These are phyloP conservation scores for Azemiops feae DNA, from an alignment of 2,113 vertebrate genomes.

Conservation along the genomic window DNA sequence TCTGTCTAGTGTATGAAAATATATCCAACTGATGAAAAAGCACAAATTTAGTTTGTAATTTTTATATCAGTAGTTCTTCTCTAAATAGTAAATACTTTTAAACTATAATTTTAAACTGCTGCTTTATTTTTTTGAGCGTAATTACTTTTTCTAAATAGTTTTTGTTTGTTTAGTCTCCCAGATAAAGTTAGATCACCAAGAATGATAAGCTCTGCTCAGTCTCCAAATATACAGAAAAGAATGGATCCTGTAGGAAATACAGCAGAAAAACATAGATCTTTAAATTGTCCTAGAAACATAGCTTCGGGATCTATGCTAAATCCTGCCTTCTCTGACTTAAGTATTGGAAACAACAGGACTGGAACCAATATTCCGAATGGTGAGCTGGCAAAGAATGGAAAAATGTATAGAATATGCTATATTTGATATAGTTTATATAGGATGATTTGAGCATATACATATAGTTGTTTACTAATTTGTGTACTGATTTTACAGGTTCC, in stretches of 20 bases:
- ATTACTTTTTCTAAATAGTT: neutral
- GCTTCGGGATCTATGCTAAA: constrained; percentile 50
- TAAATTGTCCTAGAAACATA: constrained; percentile 47
- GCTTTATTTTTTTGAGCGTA: neutral
- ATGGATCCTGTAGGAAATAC: constrained; percentile 56
- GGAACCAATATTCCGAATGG: constrained; percentile 48
- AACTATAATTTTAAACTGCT: neutral
- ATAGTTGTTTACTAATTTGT: neutral
- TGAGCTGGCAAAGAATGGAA: constrained; percentile 34
- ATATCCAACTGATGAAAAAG: neutral
- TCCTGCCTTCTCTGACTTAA: constrained; percentile 42
- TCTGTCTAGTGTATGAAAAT: neutral
- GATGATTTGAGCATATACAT: neutral
- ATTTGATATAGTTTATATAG: neutral
- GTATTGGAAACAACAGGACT: constrained; percentile 39
- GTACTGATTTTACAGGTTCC: constrained; percentile 65
- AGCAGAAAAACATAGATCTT: constrained; percentile 63
- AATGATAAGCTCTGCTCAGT: constrained; percentile 67
- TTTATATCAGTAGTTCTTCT: neutral
- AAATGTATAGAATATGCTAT: neutral
- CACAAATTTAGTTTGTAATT: neutral
- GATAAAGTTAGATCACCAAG: constrained; percentile 73
- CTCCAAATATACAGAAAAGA: constrained; percentile 65
- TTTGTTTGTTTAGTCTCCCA: constrained; percentile 63
- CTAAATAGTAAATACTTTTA: neutral